A percentile compares a stretch with the other conserved stretches of the same genome.
Conservation (phyloP, 2,888 invertebrate species). For the Urechis unicinctus region DNA sequence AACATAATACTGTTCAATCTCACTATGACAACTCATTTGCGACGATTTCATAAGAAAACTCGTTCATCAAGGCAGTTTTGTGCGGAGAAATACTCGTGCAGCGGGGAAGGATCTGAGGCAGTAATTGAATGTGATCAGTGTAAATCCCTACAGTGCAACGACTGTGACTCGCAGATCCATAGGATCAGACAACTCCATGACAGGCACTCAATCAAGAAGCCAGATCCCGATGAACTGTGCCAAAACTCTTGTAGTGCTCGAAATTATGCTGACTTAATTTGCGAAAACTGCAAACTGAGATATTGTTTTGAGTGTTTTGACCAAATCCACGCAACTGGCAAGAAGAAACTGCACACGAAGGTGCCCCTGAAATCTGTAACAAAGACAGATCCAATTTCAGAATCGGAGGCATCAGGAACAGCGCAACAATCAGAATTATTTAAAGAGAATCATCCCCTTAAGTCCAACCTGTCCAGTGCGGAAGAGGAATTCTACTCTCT, state of each 20-base stretch:
- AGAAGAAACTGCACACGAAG: background rate
- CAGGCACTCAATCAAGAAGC: constrained; percentile 29
- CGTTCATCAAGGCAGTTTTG: constrained; percentile 36
- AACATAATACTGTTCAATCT: too few species aligned
- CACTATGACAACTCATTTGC: too few species aligned
- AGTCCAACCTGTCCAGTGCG: background rate
- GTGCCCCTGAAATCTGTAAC: background rate
- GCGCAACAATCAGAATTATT: too few species aligned
- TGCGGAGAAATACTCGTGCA: constrained; percentile 40
- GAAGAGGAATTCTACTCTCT: background rate
- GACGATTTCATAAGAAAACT: constrained; percentile 20
- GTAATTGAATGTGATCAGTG: constrained; percentile 43
- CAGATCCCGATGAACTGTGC: constrained; percentile 37
- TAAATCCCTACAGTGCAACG: constrained; percentile 43
- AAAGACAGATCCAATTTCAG: background rate
- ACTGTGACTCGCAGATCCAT: constrained; percentile 45
- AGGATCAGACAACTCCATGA: constrained; percentile 38
- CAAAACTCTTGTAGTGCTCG: constrained; percentile 35
- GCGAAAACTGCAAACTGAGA: constrained; percentile 39
- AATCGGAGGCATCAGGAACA: background rate
- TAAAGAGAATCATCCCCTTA: background rate
- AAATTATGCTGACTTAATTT: constrained; percentile 47
- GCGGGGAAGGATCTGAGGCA: constrained; percentile 35
- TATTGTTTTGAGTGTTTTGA: constrained; percentile 46
- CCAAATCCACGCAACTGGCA: constrained; percentile 20